Percentiles rank a stretch among this genome's conserved stretches.
Conservation (phyloP, 2,113 vertebrate species). For the Talpa occidentalis region DNA sequence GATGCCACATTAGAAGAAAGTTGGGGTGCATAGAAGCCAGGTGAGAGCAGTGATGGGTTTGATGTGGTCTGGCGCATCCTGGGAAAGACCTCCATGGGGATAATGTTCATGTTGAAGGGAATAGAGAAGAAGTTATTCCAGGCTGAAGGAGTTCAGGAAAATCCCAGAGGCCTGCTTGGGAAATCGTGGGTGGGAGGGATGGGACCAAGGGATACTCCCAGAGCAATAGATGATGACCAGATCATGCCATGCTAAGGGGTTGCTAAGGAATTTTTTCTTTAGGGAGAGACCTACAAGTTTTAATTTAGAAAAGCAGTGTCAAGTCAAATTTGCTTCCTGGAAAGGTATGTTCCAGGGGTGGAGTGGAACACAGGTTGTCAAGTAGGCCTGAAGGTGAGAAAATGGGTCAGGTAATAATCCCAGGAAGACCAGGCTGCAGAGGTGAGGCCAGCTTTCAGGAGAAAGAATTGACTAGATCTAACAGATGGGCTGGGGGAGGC, state of each 20-base stretch:
- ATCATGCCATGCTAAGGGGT: background rate
- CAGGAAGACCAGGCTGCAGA: background rate
- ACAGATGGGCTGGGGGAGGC: background rate
- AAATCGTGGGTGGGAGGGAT: background rate
- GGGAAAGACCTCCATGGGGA: background rate
- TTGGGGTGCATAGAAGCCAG: rapidly evolving
- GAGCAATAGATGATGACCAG: too few relatives aligned
- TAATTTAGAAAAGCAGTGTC: background rate
- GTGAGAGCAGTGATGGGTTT: background rate
- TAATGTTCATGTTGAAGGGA: rapidly evolving
- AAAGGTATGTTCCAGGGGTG: background rate
- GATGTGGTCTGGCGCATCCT: background rate
- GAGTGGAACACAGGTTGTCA: background rate
- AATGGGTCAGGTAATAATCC: too few relatives aligned
- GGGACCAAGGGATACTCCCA: rapidly evolving
- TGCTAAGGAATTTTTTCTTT: background rate
- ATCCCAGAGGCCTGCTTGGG: background rate
- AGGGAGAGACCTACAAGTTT: background rate
- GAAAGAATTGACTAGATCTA: background rate
- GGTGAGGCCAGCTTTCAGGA: background rate
- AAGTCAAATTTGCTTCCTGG: background rate
- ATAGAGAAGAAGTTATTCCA: background rate
- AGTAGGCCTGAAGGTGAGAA: background rate
- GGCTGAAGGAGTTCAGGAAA: background rate
- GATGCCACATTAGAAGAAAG: background rate